phyloP scores from a whole-genome alignment of 1,140 invertebrate species.

The Drosophila paulistorum region DNA sequence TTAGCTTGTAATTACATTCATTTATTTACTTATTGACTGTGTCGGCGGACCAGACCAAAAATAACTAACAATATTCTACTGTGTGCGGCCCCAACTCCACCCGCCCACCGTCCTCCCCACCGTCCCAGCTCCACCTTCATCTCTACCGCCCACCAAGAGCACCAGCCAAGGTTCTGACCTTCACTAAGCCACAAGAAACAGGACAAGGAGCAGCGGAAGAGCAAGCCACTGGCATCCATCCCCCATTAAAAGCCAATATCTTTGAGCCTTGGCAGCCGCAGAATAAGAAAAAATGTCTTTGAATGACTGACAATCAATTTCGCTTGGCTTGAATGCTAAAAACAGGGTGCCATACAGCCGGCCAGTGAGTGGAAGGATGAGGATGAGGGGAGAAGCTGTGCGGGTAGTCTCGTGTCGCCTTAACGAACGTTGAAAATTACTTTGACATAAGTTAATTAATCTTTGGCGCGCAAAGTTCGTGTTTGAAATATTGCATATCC shows the following conservation, averaged over 20 bases:
- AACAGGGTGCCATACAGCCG: not conserved
- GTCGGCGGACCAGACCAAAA: slow-evolving; percentile 58
- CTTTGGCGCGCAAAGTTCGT: slow-evolving; percentile 81
- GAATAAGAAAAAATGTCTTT: slow-evolving; percentile 82
- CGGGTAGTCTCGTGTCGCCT: slow-evolving; percentile 65
- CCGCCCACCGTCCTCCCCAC: not conserved
- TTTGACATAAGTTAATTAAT: slow-evolving; percentile 83
- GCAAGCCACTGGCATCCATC: slow-evolving; percentile 36
- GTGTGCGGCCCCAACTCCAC: too few relatives aligned
- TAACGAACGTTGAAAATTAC: slow-evolving; percentile 83
- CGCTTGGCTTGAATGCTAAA: slow-evolving; percentile 48
- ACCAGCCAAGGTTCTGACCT: slow-evolving; percentile 47
- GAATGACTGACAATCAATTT: slow-evolving; percentile 83
- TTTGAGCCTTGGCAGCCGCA: slow-evolving; percentile 50
- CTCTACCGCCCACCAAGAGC: not conserved
- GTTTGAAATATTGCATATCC: slow-evolving; percentile 78
- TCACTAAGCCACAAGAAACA: slow-evolving; percentile 57
- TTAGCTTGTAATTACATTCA: slow-evolving; percentile 83
- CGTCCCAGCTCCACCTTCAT: not conserved
- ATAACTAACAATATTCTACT: slow-evolving; percentile 68
- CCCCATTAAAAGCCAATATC: slow-evolving; percentile 82
- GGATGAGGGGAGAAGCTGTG: not conserved
- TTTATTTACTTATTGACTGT: slow-evolving; percentile 83
- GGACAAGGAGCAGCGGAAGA: not conserved
- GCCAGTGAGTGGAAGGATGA: not conserved